Evolutionary conservation across 2,113 vertebrate species (phyloP).

Genomic region (Tachysurus vachellii): DNA sequence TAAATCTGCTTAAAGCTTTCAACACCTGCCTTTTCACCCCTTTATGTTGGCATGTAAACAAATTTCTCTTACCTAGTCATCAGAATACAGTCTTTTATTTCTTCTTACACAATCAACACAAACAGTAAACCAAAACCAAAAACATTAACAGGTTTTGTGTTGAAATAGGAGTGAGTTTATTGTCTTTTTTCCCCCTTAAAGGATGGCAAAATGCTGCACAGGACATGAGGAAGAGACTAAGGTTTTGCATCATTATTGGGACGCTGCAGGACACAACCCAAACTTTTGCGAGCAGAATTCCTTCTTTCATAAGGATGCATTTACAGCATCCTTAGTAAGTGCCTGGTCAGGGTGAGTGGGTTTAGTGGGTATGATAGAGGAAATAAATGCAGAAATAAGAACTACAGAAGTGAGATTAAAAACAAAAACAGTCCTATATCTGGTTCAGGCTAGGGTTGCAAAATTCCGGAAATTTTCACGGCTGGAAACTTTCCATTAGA

Average conservation of each 20-base stretch:
- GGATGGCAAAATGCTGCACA: not conserved
- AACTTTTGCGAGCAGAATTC: not conserved
- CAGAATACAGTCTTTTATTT: not conserved
- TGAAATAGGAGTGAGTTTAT: not conserved
- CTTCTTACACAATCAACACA: not conserved
- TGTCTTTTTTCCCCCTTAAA: not conserved
- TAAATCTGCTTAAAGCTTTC: slow-evolving; percentile 22
- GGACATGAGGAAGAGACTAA: not conserved
- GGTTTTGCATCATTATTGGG: not conserved
- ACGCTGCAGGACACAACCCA: not conserved
- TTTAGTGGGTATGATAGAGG: not conserved
- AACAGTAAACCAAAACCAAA: not conserved
- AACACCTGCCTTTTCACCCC: not conserved
- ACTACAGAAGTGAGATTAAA: not conserved
- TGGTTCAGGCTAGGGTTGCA: not conserved
- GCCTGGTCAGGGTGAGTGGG: not conserved
- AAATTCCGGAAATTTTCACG: not conserved
- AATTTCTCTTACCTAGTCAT: not conserved
- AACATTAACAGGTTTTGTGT: not conserved
- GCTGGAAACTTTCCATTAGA: no score
- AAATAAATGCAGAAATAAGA: not conserved
- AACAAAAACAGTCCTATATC: no score
- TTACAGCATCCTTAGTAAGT: not conserved
- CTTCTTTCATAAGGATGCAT: not conserved
- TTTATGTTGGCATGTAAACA: not conserved